Percentiles rank a stretch among this genome's conserved stretches.
Conservation (phyloP, 2,888 invertebrate genomes). For the Mantis religiosa region DNA sequence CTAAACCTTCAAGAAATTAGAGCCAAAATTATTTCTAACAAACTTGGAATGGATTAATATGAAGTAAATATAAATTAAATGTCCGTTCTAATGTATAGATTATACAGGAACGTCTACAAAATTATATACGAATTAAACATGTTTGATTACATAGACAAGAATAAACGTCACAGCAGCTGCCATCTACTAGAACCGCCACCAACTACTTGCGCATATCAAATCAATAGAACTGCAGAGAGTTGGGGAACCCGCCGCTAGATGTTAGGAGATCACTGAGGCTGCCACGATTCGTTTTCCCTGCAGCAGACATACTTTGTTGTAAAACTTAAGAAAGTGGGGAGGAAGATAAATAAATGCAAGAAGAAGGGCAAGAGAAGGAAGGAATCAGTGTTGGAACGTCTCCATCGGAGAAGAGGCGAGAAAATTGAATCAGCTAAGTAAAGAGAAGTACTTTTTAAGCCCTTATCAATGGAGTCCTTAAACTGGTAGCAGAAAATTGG, state of each 20-base stretch:
- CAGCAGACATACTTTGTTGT: not conserved
- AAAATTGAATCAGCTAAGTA: constrained; percentile 17
- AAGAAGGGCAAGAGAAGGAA: not conserved
- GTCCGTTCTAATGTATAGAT: too few relatives aligned
- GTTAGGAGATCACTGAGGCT: not conserved
- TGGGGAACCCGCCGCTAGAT: not conserved
- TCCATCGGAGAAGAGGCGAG: not conserved
- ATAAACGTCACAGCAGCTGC: not conserved
- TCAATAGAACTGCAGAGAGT: not conserved
- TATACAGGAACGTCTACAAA: too few relatives aligned
- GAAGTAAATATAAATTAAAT: too few relatives aligned
- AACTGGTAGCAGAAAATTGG: not conserved
- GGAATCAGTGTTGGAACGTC: not conserved
- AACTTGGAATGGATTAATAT: too few relatives aligned
- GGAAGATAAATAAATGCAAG: not conserved
- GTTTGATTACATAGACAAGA: too few relatives aligned
- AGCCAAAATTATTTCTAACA: too few relatives aligned
- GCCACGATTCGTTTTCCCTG: not conserved
- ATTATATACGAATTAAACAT: too few relatives aligned
- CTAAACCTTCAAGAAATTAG: too few relatives aligned
- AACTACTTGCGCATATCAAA: not conserved
- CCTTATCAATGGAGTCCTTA: not conserved
- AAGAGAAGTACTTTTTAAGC: constrained; percentile 12
- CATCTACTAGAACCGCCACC: not conserved
- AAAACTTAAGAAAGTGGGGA: too few relatives aligned